Evolutionary conservation across 1,140 invertebrate species (phyloP).

Genomic region (Triops longicaudatus): DNA sequence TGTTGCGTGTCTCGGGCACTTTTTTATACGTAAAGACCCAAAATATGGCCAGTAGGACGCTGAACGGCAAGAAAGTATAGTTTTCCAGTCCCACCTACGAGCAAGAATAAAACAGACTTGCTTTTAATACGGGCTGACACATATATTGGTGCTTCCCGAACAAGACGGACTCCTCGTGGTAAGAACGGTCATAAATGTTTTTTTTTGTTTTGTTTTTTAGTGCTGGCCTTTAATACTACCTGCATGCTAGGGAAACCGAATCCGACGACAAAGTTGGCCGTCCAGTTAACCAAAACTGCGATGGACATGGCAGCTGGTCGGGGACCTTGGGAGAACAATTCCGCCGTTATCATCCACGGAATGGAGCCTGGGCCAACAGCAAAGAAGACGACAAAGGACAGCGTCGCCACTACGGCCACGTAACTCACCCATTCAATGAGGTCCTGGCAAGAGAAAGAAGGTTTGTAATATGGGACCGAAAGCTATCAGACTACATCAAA

Average conservation of each 20-base stretch:
- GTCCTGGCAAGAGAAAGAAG: conserved; percentile 56
- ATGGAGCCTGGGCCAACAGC: conserved; percentile 93
- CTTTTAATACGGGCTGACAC: background rate
- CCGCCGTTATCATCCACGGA: conserved; percentile 98
- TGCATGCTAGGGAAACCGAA: conserved; percentile 63
- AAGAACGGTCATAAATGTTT: background rate
- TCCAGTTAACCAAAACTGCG: conserved; percentile 96
- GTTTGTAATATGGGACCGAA: too few species aligned
- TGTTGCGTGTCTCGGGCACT: conserved; percentile 98
- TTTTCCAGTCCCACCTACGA: conserved; percentile 77
- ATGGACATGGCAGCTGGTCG: conserved; percentile 95
- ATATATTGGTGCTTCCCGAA: background rate
- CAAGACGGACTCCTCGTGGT: background rate
- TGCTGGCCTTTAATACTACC: conserved; percentile 12
- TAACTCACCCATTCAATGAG: conserved; percentile 97
- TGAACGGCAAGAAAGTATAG: conserved; percentile 96
- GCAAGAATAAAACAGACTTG: conserved; percentile 32
- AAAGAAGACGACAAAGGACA: conserved; percentile 94
- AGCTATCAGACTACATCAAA: too few species aligned
- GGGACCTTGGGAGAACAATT: conserved; percentile 94
- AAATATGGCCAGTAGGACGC: conserved; percentile 87
- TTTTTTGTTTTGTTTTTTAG: background rate
- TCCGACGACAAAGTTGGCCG: conserved; percentile 94
- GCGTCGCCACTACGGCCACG: conserved; percentile 83
- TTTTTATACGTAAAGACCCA: conserved; percentile 96